These are phyloP conservation scores for Synanceia verrucosa DNA, from an alignment of 2,797 vertebrate species.

Conservation along the genomic window DNA sequence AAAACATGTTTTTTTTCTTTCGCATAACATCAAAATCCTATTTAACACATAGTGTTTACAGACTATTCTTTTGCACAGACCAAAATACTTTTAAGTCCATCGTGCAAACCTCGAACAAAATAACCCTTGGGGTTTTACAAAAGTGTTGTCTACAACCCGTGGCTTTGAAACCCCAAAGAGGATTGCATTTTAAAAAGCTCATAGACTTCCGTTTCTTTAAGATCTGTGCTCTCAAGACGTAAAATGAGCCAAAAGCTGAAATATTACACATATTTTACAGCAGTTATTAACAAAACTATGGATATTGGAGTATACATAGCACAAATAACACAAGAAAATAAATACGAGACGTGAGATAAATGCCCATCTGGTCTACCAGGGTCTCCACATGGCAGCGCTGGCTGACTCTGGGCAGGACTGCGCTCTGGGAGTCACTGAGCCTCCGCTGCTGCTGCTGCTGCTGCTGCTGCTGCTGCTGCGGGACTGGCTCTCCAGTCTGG, in stretches of 20 bases:
- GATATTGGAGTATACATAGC: too few relatives aligned
- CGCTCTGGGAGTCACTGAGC: conserved; percentile 19
- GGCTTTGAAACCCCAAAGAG: conserved; percentile 84
- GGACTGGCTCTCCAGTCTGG: conserved; percentile 46
- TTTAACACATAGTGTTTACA: conserved; percentile 87
- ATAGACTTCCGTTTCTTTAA: conserved; percentile 63
- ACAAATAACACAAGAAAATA: conserved; percentile 56
- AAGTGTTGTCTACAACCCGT: conserved; percentile 83
- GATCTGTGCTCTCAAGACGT: conserved; percentile 68
- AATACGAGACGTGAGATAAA: conserved; percentile 28
- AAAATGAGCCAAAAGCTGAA: conserved; percentile 57
- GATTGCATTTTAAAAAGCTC: conserved; percentile 78
- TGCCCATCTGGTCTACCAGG: conserved; percentile 67
- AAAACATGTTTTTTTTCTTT: conserved; percentile 16
- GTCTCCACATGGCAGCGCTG: conserved; percentile 75
- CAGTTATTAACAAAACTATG: too few relatives aligned
- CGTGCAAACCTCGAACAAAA: conserved; percentile 84
- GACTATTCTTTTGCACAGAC: conserved; percentile 84
- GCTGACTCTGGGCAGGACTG: conserved; percentile 25
- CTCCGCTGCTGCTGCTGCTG: conserved; percentile 52
- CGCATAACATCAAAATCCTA: conserved; percentile 32
- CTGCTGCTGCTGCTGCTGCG: conserved; percentile 55
- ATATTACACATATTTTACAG: conserved; percentile 33
- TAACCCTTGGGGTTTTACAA: conserved; percentile 88
- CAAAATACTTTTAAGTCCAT: conserved; percentile 82